These are phyloP conservation scores for Lophochroa leadbeateri DNA, from an alignment of 2,113 vertebrate genomes.

Conservation along the genomic window DNA sequence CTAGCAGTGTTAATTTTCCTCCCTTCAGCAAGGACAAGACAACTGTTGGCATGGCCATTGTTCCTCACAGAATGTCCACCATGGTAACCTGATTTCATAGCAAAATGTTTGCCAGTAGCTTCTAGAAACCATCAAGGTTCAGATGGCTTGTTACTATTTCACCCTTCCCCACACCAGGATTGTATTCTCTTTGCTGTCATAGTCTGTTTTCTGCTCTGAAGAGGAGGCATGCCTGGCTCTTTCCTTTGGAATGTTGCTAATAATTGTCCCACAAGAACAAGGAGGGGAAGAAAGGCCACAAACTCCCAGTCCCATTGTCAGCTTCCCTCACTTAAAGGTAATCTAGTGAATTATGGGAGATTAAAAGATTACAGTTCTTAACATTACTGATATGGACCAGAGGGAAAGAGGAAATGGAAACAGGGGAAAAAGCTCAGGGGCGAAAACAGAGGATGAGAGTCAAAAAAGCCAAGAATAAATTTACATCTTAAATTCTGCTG, in stretches of 20 bases:
- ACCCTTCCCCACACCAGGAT: not conserved
- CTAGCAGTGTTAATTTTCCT: not conserved
- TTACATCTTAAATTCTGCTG: conserved; percentile 51
- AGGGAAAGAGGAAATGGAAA: not conserved
- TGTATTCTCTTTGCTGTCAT: not conserved
- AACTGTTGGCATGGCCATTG: accelerated
- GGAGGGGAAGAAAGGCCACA: not conserved
- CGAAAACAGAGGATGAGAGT: not conserved
- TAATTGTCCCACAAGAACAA: not conserved
- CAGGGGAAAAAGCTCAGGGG: not conserved
- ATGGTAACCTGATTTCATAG: not conserved
- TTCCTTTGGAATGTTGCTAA: not conserved
- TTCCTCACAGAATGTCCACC: not conserved
- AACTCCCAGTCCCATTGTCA: not conserved
- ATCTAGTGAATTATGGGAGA: not conserved
- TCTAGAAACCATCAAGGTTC: not conserved
- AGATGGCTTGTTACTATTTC: not conserved
- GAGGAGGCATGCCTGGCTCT: not conserved
- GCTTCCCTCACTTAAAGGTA: not conserved
- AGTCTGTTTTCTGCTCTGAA: not conserved
- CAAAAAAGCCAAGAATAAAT: conserved; percentile 63
- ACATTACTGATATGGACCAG: not conserved
- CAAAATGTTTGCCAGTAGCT: not conserved
- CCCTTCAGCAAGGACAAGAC: not conserved
- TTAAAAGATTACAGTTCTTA: conserved; percentile 1